These are phyloP conservation scores for Acanthococcus lagerstroemiae DNA, from an alignment of 2,888 invertebrate species.

Conservation along the genomic window DNA sequence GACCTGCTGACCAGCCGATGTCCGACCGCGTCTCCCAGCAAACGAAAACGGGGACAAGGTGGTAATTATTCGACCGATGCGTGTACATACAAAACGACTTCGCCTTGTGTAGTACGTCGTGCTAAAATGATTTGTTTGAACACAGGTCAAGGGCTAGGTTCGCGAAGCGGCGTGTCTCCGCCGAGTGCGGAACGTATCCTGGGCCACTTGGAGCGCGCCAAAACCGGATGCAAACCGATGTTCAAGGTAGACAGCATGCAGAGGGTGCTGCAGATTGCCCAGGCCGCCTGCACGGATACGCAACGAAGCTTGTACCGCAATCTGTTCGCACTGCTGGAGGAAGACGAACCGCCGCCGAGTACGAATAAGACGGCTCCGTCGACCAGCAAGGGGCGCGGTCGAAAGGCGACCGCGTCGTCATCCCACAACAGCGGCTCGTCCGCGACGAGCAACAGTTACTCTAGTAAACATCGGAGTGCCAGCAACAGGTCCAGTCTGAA, in stretches of 20 bases:
- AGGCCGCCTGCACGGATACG: conserved; percentile 75
- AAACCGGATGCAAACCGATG: conserved; percentile 32
- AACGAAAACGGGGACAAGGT: conserved; percentile 59
- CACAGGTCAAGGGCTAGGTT: conserved; percentile 34
- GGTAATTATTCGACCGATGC: neutral
- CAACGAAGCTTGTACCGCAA: conserved; percentile 85
- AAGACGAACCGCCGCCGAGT: conserved; percentile 46
- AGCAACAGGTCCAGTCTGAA: conserved; percentile 38
- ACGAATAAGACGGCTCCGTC: conserved; percentile 21
- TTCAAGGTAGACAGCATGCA: conserved; percentile 78
- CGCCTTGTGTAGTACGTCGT: neutral
- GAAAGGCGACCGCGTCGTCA: conserved; percentile 39
- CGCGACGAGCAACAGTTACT: conserved; percentile 40
- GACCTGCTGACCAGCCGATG: conserved; percentile 69
- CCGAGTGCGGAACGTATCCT: conserved; percentile 53
- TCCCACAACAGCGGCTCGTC: conserved; percentile 38
- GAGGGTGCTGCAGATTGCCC: conserved; percentile 77
- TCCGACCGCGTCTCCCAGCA: conserved; percentile 80
- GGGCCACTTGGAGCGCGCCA: conserved; percentile 76
- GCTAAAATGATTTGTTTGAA: too few relatives aligned
- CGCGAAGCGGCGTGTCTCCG: conserved; percentile 36
- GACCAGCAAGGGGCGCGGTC: conserved; percentile 36
- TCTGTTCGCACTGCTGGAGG: conserved; percentile 79
- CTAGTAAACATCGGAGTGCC: conserved; percentile 37
- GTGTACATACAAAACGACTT: neutral